Evolutionary conservation across 1,140 invertebrate species (phyloP), one percentile per base, ranked within the genome.

Genomic region (Megathymus violae): DNA sequence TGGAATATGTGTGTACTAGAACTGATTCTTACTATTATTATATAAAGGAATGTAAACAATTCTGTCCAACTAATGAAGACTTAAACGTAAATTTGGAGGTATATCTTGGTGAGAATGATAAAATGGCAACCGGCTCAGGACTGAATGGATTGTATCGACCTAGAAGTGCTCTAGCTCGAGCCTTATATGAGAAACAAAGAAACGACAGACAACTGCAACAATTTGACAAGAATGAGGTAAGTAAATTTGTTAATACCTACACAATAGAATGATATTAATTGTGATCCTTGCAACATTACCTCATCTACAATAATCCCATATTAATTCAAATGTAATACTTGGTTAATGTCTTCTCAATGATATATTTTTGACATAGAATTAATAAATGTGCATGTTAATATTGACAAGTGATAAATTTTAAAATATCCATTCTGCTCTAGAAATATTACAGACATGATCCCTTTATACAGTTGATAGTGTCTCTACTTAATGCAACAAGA

Each of bases 161-260:
- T 40, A 90, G 94, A 71, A 94, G 94, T 67, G 93, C 93, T 61
- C 82, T 95, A 22, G 94, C 95, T 17, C 87, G 95, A 68, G 91
- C 94, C 25, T 83, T 96, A 3, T 95, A 95, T 88, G 93, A 95
- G 68, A 94, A 95, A 79, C 94, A 95, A 67, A 80, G 91, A 50
- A 93, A 94, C 67, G 95, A 96, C 80, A 92, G 94, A 72, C 89
- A 92, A 62, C 91, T 95, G 0, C 90, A 93, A 63, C 83, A 89
- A 15, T 92, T 94, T 73, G 94, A 95, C 78, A 94, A 95, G 76
- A 91, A 89, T 48, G 91, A 94, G 92, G 95, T 95, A 85, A 93
- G 93, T 78, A 5, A 44, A 34, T 19, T 62, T 41, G 9, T 31
- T n/a, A n/a, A n/a, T n/a, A n/a, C n/a, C n/a, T n/a, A n/a, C n/a